Conservation (phyloP, 53 echinoderm and acorn worm genomes). For the Zoroaster sp. region DNA sequence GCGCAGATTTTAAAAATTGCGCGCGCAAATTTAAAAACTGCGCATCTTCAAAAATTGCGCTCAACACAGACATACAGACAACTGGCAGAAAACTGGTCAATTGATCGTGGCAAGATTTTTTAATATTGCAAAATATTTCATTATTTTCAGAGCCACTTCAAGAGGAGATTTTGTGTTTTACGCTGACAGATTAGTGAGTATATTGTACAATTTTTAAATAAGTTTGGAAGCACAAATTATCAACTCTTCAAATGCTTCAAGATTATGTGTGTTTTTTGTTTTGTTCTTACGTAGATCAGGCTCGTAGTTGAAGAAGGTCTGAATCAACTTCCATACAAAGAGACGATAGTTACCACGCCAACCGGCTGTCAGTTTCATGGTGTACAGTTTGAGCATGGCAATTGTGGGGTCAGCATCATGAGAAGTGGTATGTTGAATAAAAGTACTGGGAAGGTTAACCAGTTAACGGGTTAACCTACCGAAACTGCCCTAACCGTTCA, state of each 20-base stretch:
- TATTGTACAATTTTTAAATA: neutral
- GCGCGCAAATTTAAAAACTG: too few species aligned
- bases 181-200: conserved; percentile 94
- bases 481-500: too few species aligned
- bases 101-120: too few species aligned
- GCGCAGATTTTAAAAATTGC: too few species aligned
- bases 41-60: too few species aligned
- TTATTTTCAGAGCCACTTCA: conserved; percentile 71
- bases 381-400: conserved; percentile 89
- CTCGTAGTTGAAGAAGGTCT: conserved; percentile 93
- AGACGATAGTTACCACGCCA: conserved; percentile 82
- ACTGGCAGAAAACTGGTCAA: too few species aligned
- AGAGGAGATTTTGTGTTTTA: conserved; percentile 98
- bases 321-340: conserved; percentile 91
- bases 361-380: conserved; percentile 80
- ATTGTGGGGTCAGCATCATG: conserved; percentile 99
- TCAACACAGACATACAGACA: too few species aligned
- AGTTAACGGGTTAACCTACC: too few species aligned
- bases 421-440: conserved; percentile 95
- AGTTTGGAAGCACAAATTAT: too few species aligned
- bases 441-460: too few species aligned
- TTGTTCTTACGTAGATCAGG: conserved; percentile 64
- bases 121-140: too few species aligned
- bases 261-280: neutral
- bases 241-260: too few species aligned